Base-by-base conservation (phyloP, 2,888 invertebrate genomes). In the Pseudococcus jackbeardsleyi region DNA sequence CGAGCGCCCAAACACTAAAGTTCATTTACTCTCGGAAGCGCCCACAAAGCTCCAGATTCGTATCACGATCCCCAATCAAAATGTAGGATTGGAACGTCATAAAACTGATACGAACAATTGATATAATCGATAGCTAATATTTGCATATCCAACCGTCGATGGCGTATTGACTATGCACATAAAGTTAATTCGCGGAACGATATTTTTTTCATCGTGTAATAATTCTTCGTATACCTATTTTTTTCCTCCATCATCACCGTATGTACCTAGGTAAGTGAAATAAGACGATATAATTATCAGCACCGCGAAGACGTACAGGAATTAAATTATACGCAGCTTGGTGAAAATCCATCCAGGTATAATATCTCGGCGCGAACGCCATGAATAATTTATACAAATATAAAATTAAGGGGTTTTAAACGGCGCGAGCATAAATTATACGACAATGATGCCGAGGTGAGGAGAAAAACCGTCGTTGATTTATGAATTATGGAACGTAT, bases 381-480 rank as follows among this genome's bases (percentile, higher is more conserved):
- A 72, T 72, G 72, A 72, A 72, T 72, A 33, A 72, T 72, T 72
- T 72, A 72, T 72, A 72, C 33, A 72, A 72, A 72, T 72, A 72
- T 72, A 72, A 72, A 72, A 72, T 72, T 33, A 72, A 33, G 33
- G 15, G 15, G 17, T 72, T 64, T 72, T 33, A 72, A 72, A 72
- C 72, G 72, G 72, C 72, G 72, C 72, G 33, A 26, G 72, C 72
- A 72, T 72, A 72, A 72, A 72, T 72, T 72, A 72, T 33, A 33
- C 72, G 33, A 33, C 72, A 72, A 72, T 72, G 72, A 72, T 72
- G 72, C 72, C 22, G 22, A 22, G 64, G 64, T 22, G 64, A 2
- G 8, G 64, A 22, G 64, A n/a, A 50, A 50, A 19, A 22, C 22
- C 5, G 64, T 5, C 33, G 26, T 72, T 72, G 33, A 72, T 72